Conservation (phyloP, 2,113 vertebrate genomes). For the Rhombomys opimus region DNA sequence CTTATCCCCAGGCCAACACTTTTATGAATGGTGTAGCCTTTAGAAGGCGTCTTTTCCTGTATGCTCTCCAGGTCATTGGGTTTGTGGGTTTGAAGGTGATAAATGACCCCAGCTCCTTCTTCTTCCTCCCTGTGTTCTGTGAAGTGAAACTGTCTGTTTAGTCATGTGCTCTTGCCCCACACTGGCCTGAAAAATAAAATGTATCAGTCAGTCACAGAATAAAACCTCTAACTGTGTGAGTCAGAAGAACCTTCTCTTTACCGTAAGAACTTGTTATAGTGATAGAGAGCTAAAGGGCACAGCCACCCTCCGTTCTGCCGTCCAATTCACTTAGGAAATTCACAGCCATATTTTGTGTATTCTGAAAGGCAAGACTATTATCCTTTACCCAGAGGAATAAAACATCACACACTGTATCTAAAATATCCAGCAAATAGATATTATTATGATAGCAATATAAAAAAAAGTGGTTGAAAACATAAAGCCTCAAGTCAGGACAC, state of each 20-base stretch:
- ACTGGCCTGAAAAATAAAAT: neutral
- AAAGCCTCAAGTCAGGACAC: neutral
- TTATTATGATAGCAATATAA: neutral
- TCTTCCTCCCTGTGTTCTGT: neutral
- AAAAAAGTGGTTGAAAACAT: neutral
- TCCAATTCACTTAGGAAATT: neutral
- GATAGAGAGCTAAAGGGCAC: neutral
- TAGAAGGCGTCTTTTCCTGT: neutral
- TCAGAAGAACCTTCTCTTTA: no score
- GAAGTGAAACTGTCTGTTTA: neutral
- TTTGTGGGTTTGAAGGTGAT: neutral
- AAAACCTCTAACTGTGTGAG: neutral
- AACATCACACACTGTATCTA: neutral
- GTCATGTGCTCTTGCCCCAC: no score
- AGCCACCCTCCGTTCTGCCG: neutral
- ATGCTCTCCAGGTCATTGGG: neutral
- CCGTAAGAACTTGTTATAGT: neutral
- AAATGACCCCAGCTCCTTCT: neutral
- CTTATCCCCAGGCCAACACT: no score
- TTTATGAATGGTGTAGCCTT: neutral
- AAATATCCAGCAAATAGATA: neutral
- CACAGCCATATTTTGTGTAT: neutral
- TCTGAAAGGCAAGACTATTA: no score
- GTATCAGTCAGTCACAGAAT: neutral
- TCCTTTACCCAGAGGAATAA: neutral